Percentiles rank a stretch among this genome's conserved stretches.
Evolutionary conservation across 23 tunicate species (phyloP).

Genomic region (Trididemnum miniatum): DNA sequence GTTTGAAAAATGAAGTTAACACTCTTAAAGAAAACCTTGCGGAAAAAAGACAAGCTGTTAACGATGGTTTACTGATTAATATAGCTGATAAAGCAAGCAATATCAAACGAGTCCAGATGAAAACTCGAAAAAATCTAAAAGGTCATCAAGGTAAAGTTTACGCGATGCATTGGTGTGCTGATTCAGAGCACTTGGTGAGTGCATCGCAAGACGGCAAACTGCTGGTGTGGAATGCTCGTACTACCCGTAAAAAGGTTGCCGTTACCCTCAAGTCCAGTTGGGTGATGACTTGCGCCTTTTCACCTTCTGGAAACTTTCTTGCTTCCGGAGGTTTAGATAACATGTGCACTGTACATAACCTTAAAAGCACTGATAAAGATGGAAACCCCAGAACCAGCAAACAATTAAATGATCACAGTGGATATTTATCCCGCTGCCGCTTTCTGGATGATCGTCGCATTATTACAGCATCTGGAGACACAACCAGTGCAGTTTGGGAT

Average conservation of each 20-base stretch:
- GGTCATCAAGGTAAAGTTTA: constrained; percentile 27
- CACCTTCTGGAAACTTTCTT: constrained; percentile 69
- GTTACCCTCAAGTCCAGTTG: constrained; percentile 67
- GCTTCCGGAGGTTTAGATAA: constrained; percentile 83
- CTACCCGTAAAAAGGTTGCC: constrained; percentile 31
- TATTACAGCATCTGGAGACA: constrained; percentile 13
- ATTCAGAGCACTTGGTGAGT: constrained; percentile 33
- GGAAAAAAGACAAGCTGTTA: constrained; percentile 19
- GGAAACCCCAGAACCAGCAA: not conserved
- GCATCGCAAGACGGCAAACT: constrained; percentile 33
- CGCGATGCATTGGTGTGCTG: constrained; percentile 35
- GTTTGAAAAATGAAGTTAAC: not conserved
- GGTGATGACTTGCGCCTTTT: constrained; percentile 84
- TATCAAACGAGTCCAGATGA: constrained; percentile 30
- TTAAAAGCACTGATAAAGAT: constrained; percentile 55
- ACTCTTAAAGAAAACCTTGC: not conserved
- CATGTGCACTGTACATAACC: constrained; percentile 53
- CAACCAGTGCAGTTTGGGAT: not conserved
- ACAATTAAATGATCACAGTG: constrained; percentile 12
- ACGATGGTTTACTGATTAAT: not conserved
- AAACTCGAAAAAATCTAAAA: constrained; percentile 1
- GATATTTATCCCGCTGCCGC: constrained; percentile 34
- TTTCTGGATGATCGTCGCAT: constrained; percentile 19
- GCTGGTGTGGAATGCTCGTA: constrained; percentile 5
- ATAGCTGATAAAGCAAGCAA: not conserved